These are phyloP conservation scores for Labrus mixtus DNA, from an alignment of 2,113 vertebrate genomes.

Conservation along the genomic window DNA sequence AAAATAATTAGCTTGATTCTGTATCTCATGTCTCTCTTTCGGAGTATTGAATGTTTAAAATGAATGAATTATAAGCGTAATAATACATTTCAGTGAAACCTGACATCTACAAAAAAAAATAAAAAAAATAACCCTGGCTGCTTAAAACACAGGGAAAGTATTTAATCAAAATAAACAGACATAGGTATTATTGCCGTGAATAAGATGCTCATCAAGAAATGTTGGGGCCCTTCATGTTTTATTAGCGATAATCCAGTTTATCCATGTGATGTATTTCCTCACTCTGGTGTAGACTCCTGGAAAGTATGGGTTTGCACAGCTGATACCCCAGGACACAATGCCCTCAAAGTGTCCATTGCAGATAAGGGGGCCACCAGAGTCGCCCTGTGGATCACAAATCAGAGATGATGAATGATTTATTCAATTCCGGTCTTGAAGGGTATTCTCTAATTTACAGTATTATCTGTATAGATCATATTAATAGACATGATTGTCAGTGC, in stretches of 20 bases:
- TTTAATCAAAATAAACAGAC: too few relatives aligned
- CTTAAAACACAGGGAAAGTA: too few relatives aligned
- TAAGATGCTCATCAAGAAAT: too few relatives aligned
- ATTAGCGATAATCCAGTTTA: conserved; percentile 48
- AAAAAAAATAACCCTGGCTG: too few relatives aligned
- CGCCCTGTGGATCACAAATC: conserved; percentile 72
- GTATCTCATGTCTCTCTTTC: too few relatives aligned
- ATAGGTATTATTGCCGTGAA: too few relatives aligned
- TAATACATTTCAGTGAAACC: conserved; percentile 18
- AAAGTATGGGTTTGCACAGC: conserved; percentile 76
- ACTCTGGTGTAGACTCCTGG: conserved; percentile 85
- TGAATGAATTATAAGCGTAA: too few relatives aligned
- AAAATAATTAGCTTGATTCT: neutral
- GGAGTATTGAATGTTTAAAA: too few relatives aligned
- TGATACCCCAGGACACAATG: conserved; percentile 86
- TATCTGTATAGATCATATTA: too few relatives aligned
- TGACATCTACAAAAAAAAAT: neutral
- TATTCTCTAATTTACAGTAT: too few relatives aligned
- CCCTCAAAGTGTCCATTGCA: conserved; percentile 78
- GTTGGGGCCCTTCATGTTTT: neutral
- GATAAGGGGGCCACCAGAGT: conserved; percentile 81
- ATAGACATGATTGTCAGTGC: too few relatives aligned
- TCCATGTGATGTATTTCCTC: conserved; percentile 73
- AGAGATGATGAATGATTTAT: neutral
- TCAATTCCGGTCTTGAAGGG: neutral